Evolutionary conservation across 35 echinoderm and acorn worm species (phyloP).

Genomic region (Ptychodera flava): DNA sequence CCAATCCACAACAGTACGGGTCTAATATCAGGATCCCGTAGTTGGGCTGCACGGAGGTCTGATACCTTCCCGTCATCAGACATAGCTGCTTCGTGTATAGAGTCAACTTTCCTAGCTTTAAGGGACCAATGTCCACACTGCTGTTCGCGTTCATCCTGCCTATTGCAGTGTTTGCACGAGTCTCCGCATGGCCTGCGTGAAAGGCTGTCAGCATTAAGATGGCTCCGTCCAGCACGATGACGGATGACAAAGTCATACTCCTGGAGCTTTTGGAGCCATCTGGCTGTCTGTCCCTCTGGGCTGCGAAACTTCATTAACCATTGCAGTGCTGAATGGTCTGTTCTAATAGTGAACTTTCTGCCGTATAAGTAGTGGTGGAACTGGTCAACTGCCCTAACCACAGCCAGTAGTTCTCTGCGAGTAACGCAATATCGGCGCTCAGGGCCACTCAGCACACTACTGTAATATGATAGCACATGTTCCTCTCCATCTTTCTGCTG

Average conservation of each 20-base stretch:
- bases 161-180: constrained; percentile 4
- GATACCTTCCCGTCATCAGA: background rate
- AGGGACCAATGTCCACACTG: background rate
- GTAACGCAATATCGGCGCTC: constrained; percentile 40
- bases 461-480: constrained; percentile 52
- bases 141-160: background rate
- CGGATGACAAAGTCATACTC: constrained; percentile 20
- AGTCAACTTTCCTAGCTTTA: background rate
- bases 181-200: background rate
- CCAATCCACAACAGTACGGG: constrained; percentile 4
- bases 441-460: constrained; percentile 22
- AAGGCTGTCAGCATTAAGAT: constrained; percentile 11
- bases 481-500: constrained; percentile 53
- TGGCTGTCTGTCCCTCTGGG: constrained; percentile 20
- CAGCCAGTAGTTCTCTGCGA: constrained; percentile 50
- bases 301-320: constrained; percentile 11
- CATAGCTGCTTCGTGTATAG: background rate
- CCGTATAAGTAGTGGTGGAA: constrained; percentile 54
- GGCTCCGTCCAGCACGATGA: constrained; percentile 26
- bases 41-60: background rate
- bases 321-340: constrained; percentile 46
- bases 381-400: constrained; percentile 37
- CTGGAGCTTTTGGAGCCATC: constrained; percentile 41
- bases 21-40: constrained; percentile 4
- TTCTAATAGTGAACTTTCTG: constrained; percentile 29